Evolutionary conservation across 30 jellyfish, hydroid and myxozoan genomes (phyloP).

Genomic region (Turritopsis rubra): DNA sequence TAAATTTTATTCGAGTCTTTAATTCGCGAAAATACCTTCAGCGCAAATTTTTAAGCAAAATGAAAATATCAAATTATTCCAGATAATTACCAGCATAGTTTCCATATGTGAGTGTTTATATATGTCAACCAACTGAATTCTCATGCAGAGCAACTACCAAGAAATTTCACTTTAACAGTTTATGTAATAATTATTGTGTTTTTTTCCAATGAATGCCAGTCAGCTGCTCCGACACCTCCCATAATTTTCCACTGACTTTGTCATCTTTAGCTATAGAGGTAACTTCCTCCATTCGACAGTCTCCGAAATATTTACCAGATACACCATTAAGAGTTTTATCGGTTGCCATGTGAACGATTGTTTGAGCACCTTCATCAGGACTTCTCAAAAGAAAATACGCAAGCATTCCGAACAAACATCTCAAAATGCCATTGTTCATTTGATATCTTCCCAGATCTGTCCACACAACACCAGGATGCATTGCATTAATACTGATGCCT

Average conservation of each 20-base stretch:
- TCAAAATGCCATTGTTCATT: conserved; percentile 25
- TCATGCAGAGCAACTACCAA: too few relatives aligned
- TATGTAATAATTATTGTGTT: not conserved
- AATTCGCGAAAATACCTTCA: too few relatives aligned
- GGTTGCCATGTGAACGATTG: conserved; percentile 65
- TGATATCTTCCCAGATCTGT: conserved; percentile 67
- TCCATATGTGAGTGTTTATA: too few relatives aligned
- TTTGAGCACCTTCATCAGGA: conserved; percentile 76
- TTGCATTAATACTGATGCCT: conserved; percentile 72
- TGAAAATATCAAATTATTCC: too few relatives aligned
- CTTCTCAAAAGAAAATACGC: conserved; percentile 60
- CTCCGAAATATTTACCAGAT: conserved; percentile 74
- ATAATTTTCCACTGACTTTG: conserved; percentile 43
- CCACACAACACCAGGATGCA: conserved; percentile 85
- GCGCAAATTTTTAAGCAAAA: too few relatives aligned
- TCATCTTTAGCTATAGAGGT: conserved; percentile 45
- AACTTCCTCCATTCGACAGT: conserved; percentile 54
- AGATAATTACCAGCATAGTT: too few relatives aligned
- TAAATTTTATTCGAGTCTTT: too few relatives aligned
- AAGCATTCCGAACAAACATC: conserved; percentile 40
- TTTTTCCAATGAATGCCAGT: conserved; percentile 28
- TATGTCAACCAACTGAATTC: too few relatives aligned
- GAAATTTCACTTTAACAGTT: not conserved
- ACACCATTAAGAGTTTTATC: conserved; percentile 42
- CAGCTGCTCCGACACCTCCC: conserved; percentile 57